Evolutionary conservation across 1,140 invertebrate species (phyloP), one percentile per base, ranked within the genome.

Genomic region (Platorchestia sp.): DNA sequence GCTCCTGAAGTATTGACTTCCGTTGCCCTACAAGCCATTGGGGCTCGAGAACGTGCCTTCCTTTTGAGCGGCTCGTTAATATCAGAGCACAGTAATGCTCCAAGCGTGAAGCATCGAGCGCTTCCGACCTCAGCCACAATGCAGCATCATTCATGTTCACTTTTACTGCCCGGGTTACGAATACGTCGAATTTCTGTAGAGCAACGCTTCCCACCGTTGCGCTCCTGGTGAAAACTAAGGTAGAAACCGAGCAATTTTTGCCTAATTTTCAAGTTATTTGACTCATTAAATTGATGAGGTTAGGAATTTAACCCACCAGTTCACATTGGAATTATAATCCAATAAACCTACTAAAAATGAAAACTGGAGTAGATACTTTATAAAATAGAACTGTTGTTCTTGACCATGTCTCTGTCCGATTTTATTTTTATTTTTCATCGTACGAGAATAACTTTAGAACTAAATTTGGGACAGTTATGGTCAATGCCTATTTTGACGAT

Each of bases 1-100:
- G 45, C 45, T 44, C 45, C 91, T 93, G 91, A 93, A 45, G 91
- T 47, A 93, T 93, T 47, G 91, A 45, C 91, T 93, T 93, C 91
- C 91, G 43, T 45, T 93, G 91, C 91, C 91, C 91, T 93, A 93
- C 91, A 93, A 45, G 43, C 91, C n/a, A 36, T 45, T 44, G 45
- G 43, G 22, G 91, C 43, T 93, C 43, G 40, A 40, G 91, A 47
- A 93, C 91, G 91, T 93, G 91, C 45, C 91, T 93, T 93, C 91
- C 91, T 93, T 93, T 93, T 45, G 45, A 93, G 43, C 43, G 19
- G 91, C 91, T 93, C 91, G 43, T 93, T 93, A 93, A 45, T 93
- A 93, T 44, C 91, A 47, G 91, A 93, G 91, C 91, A 93, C 41
- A 93, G 43, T 47, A 93, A 45, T 45, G 45, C 47, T 42, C 91